Evolutionary conservation across 2,797 vertebrate species (phyloP), one percentile per base, ranked within the genome.

Genomic region (Brachymystax lenok): DNA sequence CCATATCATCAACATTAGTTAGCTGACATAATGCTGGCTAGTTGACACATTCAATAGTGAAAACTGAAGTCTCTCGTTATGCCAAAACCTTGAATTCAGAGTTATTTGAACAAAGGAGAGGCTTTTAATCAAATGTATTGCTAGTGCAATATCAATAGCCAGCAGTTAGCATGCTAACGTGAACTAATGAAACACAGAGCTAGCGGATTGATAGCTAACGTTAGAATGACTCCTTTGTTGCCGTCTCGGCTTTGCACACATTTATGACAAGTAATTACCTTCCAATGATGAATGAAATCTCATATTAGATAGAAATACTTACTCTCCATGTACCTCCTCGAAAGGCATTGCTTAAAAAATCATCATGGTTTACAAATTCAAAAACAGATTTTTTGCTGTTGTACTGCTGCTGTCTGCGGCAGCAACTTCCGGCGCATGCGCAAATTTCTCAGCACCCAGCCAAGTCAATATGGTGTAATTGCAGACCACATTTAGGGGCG

Each of bases 371-470:
- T 89, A 71, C 80, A 74, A 91, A 90, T 91, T 78, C 77, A 83
- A 84, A 82, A 82, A 88, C 88, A 83, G 88, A 90, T 92, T 88
- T 90, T 90, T 87, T 68, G 79, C 79, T 82, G 83, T 90, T 85
- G 89, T 86, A 94, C 94, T 93, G 94, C 94, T 92, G 90, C 94
- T 94, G 93, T 94, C 93, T 95, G 94, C 94, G 92, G 94, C 94
- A 94, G 87, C 92, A 88, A 92, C 93, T 93, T 93, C 90, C 90
- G 78, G 92, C 91, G 94, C 94, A 93, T 93, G 94, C 94, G 94
- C 92, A 79, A 30, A 74, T 2, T 30, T 0, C 51, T 51, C 51
- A 56, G 24, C 50, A 70, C 21, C n/a, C 19, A 50, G 35, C 46
- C 50, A 71, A 28, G 51, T 71, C 13, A 46, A 13, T 46, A 46